Base-by-base conservation (phyloP, 2,888 invertebrate species). In the Strigamia transsilvanica region DNA sequence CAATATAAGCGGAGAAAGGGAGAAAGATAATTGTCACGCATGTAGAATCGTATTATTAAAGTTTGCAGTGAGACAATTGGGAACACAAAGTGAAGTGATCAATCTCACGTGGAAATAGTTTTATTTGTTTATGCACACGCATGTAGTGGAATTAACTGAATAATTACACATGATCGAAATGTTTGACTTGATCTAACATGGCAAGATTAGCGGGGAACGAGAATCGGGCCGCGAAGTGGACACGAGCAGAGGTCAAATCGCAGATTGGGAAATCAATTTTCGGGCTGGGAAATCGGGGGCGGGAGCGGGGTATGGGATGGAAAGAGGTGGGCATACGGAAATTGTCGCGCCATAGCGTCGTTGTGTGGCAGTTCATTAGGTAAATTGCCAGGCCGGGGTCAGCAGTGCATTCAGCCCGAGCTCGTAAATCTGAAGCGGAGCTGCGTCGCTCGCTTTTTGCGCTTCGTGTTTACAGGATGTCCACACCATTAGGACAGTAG, bases 401-500 rank as follows among this genome's bases (percentile, higher is more conserved):
- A 79, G 41, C 79, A 42, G 79, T 42, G 79, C 79, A 42, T 79
- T 79, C 79, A 79, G 42, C 79, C 73, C 42, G 32, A 34, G 41
- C 21, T 42, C 38, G 42, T 79, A 79, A 79, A 79, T 79, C 79
- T 79, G 79, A 21, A 38, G 79, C 21, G 27, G 73, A 73, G 73
- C 32, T 10, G 73, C 79, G 41, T 38, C 41, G 79, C 79, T 42
- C 79, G 38, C 41, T 79, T 79, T 79, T 79, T 79, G 79, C 42
- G 38, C 79, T 32, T 73, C 73, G 73, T 79, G 79, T 79, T 79
- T 79, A 79, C 79, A 79, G 79, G 79, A 79, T 79, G 79, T 79
- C 79, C 79, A 79, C 79, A 38, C 42, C 79, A 79, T 79, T 79
- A 73, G 73, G 73, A 73, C 73, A 73, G 73, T 23, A 73, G 73